Percentiles rank a stretch among this genome's conserved stretches.
phyloP scores from a whole-genome alignment of 2,797 vertebrate species.

The Scolopax rusticola region DNA sequence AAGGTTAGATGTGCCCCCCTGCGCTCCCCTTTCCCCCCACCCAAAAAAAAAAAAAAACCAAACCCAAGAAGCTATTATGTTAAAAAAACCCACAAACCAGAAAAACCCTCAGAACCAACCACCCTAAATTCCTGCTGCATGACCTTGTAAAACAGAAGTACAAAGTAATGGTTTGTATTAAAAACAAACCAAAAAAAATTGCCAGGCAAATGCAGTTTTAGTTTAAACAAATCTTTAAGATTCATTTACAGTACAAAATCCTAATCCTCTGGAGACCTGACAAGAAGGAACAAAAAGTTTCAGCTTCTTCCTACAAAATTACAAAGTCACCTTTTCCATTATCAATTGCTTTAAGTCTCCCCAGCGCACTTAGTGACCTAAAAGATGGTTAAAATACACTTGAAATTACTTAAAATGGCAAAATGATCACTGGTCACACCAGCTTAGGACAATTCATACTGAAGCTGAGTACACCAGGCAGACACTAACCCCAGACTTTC shows the following conservation, averaged over 20 bases:
- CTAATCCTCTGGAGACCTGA: not conserved
- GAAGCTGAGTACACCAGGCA: fast-evolving
- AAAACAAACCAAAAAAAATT: not conserved
- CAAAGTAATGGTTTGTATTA: not conserved
- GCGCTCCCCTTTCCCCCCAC: too few relatives aligned
- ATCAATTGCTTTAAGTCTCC: not conserved
- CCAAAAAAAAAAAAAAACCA: not conserved
- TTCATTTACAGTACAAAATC: conserved; percentile 50
- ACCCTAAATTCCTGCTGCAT: not conserved
- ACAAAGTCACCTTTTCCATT: conserved; percentile 10
- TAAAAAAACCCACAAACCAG: not conserved
- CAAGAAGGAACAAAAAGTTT: conserved; percentile 31
- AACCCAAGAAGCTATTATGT: not conserved
- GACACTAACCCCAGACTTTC: not conserved
- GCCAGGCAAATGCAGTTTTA: not conserved
- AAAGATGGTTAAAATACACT: not conserved
- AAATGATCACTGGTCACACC: not conserved
- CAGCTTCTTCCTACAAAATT: not conserved
- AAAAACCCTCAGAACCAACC: not conserved
- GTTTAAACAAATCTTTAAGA: conserved; percentile 38
- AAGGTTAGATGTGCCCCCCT: not conserved
- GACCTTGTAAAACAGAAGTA: conserved; percentile 9
- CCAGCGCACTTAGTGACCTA: not conserved
- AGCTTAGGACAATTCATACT: not conserved
- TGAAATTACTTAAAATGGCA: not conserved